Evolutionary conservation across 2,113 vertebrate genomes (phyloP), one percentile per base, ranked within the genome.

Genomic region (Saccopteryx leptura): DNA sequence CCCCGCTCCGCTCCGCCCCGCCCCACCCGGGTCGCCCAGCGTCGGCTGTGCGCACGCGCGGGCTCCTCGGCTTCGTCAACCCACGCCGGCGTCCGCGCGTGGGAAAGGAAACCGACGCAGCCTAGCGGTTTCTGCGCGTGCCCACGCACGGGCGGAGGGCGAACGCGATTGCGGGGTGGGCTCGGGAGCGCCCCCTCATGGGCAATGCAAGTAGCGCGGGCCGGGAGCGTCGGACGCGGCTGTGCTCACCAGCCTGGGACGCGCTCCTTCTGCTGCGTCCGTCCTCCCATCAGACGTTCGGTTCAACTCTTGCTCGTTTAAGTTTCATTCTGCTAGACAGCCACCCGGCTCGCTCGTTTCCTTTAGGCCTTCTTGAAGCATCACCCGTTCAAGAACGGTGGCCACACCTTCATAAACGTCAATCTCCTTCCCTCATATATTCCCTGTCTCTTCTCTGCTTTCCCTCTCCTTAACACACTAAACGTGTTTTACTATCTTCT

Each of bases 111-210:
- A 98, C 97, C 90, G 97, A 97, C 96, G 84, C 96, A 95, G 78
- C 95, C 96, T 96, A 97, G 97, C 97, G 97, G 97, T 98, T 97
- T 97, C 97, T 98, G 97, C 97, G 96, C 97, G 97, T 96, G 97
- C 96, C 87, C 96, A 88, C 84, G 87, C 95, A 79, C 46, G 11
- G 79, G 31, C 61, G 14, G 91, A 7, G 66, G 33, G 79, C 75
- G 83, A 88, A 31, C 90, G 4, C 4, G 75, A 2, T 90, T 14
- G 76, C 48, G 65, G 17, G 31, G 26, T 5, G 13, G n/a, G 54
- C 24, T 26, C 76, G 9, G 39, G 56, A 9, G 74, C 83, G 84
- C 79, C 68, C 46, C 63, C 96, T 92, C 28, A 88, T 48, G 94
- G 94, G 54, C 58, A 4, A 2, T 33, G 23, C 79, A 1, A 71